A percentile compares a stretch with the other conserved stretches of the same genome.
These are phyloP conservation scores for Bombus sylvicola DNA, from an alignment of 1,140 invertebrate genomes.

Conservation along the genomic window DNA sequence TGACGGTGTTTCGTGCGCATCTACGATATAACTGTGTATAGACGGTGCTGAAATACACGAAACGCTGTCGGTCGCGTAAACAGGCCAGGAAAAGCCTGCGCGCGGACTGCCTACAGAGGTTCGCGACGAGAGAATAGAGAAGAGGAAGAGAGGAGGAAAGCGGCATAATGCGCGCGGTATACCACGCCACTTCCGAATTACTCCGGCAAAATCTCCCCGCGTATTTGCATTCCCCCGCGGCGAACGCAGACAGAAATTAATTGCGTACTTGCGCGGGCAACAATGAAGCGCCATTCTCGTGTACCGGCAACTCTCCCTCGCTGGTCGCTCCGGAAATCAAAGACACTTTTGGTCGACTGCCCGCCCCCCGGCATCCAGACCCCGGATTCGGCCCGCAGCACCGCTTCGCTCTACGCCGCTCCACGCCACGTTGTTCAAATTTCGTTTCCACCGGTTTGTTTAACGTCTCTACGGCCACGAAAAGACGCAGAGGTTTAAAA, in stretches of 20 bases:
- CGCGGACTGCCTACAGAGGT: slow-evolving; percentile 26
- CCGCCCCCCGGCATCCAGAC: slow-evolving; percentile 1
- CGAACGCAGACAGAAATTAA: slow-evolving; percentile 79
- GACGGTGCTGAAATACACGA: slow-evolving; percentile 28
- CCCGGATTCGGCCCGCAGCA: neutral
- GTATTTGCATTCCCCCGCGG: slow-evolving; percentile 79
- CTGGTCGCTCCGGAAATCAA: slow-evolving; percentile 74
- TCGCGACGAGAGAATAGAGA: neutral
- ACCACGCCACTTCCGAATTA: slow-evolving; percentile 80
- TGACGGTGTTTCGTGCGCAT: neutral
- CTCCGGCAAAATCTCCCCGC: slow-evolving; percentile 78
- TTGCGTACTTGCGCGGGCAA: slow-evolving; percentile 79
- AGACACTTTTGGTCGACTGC: slow-evolving; percentile 72
- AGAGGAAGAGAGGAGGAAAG: slow-evolving; percentile 49
- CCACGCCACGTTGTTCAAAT: slow-evolving; percentile 38
- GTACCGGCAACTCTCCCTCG: slow-evolving; percentile 39
- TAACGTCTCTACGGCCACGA: neutral
- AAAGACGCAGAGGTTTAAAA: slow-evolving; percentile 18
- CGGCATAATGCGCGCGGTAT: slow-evolving; percentile 79
- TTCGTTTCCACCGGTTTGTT: slow-evolving; percentile 59
- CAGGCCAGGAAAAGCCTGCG: slow-evolving; percentile 53
- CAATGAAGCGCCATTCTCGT: slow-evolving; percentile 75
- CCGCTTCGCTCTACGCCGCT: neutral
- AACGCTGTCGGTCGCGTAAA: slow-evolving; percentile 51
- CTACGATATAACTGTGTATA: neutral